Evolutionary conservation across 2,113 vertebrate genomes (phyloP), one percentile per base, ranked within the genome.

Genomic region (Mystacornis crossleyi): DNA sequence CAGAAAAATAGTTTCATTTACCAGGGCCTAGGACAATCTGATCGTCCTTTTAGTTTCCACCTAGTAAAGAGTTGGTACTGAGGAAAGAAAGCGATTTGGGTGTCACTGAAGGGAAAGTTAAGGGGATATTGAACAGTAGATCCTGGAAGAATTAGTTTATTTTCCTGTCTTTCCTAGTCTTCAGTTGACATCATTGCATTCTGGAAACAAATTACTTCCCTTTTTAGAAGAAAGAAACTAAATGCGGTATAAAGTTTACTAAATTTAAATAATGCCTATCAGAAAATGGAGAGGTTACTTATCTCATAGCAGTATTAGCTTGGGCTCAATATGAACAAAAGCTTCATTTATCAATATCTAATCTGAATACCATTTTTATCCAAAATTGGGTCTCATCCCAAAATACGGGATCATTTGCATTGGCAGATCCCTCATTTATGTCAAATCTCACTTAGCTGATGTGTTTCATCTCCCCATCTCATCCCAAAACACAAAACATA

Each of bases 221-320:
- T 73, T 86, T 91, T 67, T 28, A 40, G 29, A 87, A 89, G 36
- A 74, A 64, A 72, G 13, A 87, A 89, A 91, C 47, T 36, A 80
- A 93, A 90, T 81, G 15, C 6, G 28, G 31, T 53, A 57, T 53
- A 36, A 94, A 89, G 25, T 66, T 93, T 81, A 95, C 96, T 78
- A 69, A 62, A 93, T 95, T 81, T 83, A 74, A 95, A 82, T 47
- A 77, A n/a, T 6, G 5, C 8, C 55, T 48, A 70, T 38, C n/a
- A 77, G 69, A 82, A 96, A 84, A 92, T 53, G 12, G 51, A 93
- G 72, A 86, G 11, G 43, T 90, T 90, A 57, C 29, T 94, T 90
- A 92, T 87, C 81, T 91, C 81, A n/a, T 8, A 55, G 45, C 18
- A 67, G 20, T 89, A 69, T 92, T 92, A 60, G 26, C 36, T 58